A percentile compares a stretch with the other conserved stretches of the same genome.
Conservation (phyloP, 2,888 invertebrate genomes). For the Dryocosmus kuriphilus region DNA sequence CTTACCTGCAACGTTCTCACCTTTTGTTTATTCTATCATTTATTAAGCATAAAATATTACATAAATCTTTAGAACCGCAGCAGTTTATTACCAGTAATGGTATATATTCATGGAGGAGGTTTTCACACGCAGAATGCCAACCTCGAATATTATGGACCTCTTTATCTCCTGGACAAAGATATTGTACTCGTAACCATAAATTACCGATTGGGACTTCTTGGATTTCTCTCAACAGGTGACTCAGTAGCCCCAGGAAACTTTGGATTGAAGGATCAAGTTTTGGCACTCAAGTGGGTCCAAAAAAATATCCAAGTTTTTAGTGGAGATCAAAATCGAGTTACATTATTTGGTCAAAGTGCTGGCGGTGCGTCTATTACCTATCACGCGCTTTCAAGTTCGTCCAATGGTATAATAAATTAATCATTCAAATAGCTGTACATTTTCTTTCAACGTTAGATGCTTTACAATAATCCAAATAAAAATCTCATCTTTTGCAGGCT, state of each 20-base stretch:
- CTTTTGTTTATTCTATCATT: too few relatives aligned
- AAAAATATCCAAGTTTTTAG: slow-evolving; percentile 9
- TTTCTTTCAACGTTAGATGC: not conserved
- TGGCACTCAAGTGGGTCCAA: too few relatives aligned
- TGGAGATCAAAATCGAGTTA: slow-evolving; percentile 11
- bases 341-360: slow-evolving; percentile 21
- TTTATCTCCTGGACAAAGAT: slow-evolving; percentile 63
- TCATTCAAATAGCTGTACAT: not conserved
- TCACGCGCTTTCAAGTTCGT: slow-evolving; percentile 16
- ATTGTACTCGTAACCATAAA: slow-evolving; percentile 67
- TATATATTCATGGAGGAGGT: slow-evolving; percentile 67
- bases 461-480: not conserved
- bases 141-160: slow-evolving; percentile 62
- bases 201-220: slow-evolving; percentile 65
- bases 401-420: not conserved
- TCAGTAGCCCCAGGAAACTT: slow-evolving; percentile 51
- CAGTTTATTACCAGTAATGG: slow-evolving; percentile 60
- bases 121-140: slow-evolving; percentile 58
- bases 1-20: too few relatives aligned
- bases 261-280: slow-evolving; percentile 17
- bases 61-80: not conserved
- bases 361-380: slow-evolving; percentile 53
- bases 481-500: slow-evolving; percentile 46
- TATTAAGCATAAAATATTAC: too few relatives aligned
- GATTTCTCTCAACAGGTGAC: slow-evolving; percentile 47